Evolutionary conservation across 2,113 vertebrate genomes (phyloP), one percentile per base, ranked within the genome.

Genomic region (Nannobrachium achirus): DNA sequence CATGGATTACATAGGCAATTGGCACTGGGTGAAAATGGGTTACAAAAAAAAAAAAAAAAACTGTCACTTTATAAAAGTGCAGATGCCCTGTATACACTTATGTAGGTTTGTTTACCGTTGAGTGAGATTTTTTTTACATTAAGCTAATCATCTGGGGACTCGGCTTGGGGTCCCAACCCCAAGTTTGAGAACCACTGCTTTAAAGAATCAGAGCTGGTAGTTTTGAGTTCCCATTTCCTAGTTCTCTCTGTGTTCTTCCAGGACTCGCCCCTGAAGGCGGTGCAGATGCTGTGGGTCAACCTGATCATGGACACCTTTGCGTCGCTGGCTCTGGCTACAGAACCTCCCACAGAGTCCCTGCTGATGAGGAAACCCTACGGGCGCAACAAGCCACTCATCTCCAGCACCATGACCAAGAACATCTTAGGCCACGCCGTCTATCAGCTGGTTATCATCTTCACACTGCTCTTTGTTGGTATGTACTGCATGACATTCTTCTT

Each of bases 231-330:
- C 1, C 10, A 1, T 48, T 19, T 57, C 25, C 25, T 33, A 33
- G 25, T 33, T 33, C 25, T 3, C 1, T 1, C 18, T 53, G 8
- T 16, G 1, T 71, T 8, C 78, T 56, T 46, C 13, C 80, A 98
- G 97, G 97, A 98, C 82, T 99, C 97, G 63, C 97, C 97, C 3
- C 88, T 98, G 66, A 99, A 99, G 89, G 97, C 97, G 0, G 97
- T 98, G 15, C 97, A 98, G 93, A 99, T 98, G 97, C 78, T 99
- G 70, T 99, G 97, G 97, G 97, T 98, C 50, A 99, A 98, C 82
- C 93, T 99, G 20, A 98, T 98, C 76, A 98, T 99, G 97, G 97
- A 99, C 79, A 98, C 97, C 0, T 98, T 98, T 67, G 97, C 97
- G 16, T 99, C 97, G 0, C 91, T 98, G 82, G 97, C 97, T 0